Conservation (phyloP, 2,113 vertebrate genomes). For the Suncus etruscus region DNA sequence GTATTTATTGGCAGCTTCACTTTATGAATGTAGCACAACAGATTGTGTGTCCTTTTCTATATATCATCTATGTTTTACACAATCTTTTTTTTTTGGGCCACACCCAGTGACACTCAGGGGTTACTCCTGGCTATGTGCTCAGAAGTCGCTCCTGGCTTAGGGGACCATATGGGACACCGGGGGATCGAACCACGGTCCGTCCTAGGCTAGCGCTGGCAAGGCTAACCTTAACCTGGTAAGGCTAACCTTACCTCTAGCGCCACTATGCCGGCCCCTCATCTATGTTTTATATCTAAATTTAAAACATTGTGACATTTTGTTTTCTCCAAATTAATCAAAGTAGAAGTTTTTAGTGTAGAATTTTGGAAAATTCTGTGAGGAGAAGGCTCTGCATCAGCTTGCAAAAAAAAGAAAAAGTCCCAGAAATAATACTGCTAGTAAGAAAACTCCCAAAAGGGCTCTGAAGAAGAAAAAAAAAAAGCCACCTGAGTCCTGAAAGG, state of each 20-base stretch:
- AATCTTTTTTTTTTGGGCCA: too few species aligned
- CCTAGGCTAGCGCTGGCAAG: too few species aligned
- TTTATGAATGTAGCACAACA: not conserved
- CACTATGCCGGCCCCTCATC: too few species aligned
- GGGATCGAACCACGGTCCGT: too few species aligned
- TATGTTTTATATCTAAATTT: conserved; percentile 11
- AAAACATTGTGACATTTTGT: not conserved
- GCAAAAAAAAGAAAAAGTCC: too few species aligned
- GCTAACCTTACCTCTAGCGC: too few species aligned
- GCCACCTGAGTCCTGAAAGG: not conserved
- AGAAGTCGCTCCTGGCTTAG: too few species aligned
- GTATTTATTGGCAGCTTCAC: not conserved
- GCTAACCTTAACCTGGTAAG: too few species aligned
- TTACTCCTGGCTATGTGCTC: too few species aligned
- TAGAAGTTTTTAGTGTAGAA: not conserved
- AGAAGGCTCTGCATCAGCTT: not conserved
- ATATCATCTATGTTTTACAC: not conserved
- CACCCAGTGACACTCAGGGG: too few species aligned
- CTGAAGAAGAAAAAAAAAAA: not conserved
- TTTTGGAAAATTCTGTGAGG: not conserved
- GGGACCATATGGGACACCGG: too few species aligned
- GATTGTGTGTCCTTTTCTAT: not conserved
- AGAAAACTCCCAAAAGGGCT: not conserved
- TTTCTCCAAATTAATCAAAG: not conserved
- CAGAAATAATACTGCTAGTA: not conserved